Percentiles rank a stretch among this genome's conserved stretches.
These are phyloP conservation scores for Centroberyx gerrardi DNA, from an alignment of 2,797 vertebrate species.

Conservation along the genomic window DNA sequence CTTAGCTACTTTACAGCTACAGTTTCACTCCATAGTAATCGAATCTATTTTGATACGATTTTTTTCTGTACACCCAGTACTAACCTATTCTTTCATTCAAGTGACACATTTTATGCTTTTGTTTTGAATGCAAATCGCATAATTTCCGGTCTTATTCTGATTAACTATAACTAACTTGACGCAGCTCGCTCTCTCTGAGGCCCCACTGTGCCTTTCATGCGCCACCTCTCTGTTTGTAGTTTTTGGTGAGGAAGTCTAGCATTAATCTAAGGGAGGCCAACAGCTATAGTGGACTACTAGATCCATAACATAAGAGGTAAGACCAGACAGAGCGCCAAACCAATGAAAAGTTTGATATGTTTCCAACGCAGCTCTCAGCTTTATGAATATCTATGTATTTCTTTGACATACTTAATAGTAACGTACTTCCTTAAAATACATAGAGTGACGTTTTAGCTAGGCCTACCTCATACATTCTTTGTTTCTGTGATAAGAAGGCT, in stretches of 20 bases:
- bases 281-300: conserved; percentile 44
- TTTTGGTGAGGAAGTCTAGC: conserved; percentile 2
- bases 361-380: neutral
- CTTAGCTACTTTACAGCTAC: too few relatives aligned
- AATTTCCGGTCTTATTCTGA: conserved; percentile 9
- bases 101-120: conserved; percentile 27
- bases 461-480: too few relatives aligned
- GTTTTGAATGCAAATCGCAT: conserved; percentile 26
- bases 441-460: too few relatives aligned
- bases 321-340: neutral
- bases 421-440: neutral
- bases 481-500: too few relatives aligned
- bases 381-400: neutral
- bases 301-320: conserved; percentile 32
- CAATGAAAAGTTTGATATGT: conserved; percentile 41
- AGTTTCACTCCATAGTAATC: too few relatives aligned
- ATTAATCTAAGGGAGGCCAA: neutral
- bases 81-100: too few relatives aligned
- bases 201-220: conserved; percentile 5
- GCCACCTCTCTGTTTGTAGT: conserved; percentile 61
- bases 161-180: conserved; percentile 34
- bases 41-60: too few relatives aligned
- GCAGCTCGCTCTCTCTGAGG: conserved; percentile 8
- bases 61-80: too few relatives aligned
- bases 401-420: neutral